Percentiles rank a stretch among this genome's conserved stretches.
Conservation (phyloP, 2,888 invertebrate species). For the Lithophane leautieri region DNA sequence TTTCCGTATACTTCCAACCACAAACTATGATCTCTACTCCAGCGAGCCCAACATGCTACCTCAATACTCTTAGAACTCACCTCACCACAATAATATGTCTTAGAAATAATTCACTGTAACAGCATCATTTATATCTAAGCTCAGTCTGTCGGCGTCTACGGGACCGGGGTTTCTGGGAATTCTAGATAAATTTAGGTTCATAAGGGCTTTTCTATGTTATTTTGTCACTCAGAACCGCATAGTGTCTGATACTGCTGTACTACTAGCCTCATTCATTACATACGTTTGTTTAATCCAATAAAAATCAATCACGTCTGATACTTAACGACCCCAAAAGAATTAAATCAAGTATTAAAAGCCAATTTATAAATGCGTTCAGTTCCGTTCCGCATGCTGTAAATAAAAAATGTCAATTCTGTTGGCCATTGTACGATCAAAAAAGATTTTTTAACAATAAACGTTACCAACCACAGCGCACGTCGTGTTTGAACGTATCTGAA, state of each 20-base stretch:
- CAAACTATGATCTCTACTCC: not conserved
- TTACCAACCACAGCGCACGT: constrained; percentile 55
- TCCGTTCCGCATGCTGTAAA: constrained; percentile 46
- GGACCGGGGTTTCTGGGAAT: not conserved
- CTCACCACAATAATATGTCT: constrained; percentile 4
- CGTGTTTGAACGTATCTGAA: constrained; percentile 63
- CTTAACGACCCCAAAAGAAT: constrained; percentile 14
- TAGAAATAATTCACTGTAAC: constrained; percentile 14
- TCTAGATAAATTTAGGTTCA: not conserved
- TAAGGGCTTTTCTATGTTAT: not conserved
- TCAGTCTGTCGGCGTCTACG: not conserved
- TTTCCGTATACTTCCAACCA: not conserved
- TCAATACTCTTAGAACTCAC: constrained; percentile 9
- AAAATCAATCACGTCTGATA: constrained; percentile 21
- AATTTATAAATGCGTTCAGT: constrained; percentile 38
- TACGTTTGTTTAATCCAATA: not conserved
- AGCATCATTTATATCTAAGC: not conserved
- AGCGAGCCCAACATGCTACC: not conserved
- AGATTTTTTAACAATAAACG: constrained; percentile 53
- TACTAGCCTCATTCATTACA: not conserved
- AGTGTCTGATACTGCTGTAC: not conserved
- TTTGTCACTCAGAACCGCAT: not conserved
- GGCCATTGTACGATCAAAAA: constrained; percentile 47
- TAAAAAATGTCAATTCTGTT: constrained; percentile 46
- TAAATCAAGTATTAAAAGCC: constrained; percentile 42